Conservation (phyloP, 2,888 invertebrate species). For the Perithous albicinctus region DNA sequence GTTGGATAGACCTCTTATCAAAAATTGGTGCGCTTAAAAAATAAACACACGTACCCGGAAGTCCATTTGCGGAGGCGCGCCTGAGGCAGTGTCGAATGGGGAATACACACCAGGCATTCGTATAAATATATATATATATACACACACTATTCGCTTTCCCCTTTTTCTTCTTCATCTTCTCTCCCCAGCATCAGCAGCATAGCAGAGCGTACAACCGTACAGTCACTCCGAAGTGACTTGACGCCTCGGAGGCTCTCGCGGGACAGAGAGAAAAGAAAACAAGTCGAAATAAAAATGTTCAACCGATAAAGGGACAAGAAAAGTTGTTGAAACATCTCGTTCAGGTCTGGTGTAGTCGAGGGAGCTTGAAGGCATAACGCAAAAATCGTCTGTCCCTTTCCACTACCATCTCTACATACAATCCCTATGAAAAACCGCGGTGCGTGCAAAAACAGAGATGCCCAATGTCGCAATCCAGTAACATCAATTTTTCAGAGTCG, state of each 20-base stretch:
- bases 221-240: constrained; percentile 23
- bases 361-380: background rate
- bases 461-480: constrained; percentile 35
- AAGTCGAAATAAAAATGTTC: constrained; percentile 44
- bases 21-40: constrained; percentile 65
- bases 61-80: constrained; percentile 62
- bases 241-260: constrained; percentile 54
- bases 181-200: too few relatives aligned
- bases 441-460: background rate
- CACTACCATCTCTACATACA: background rate
- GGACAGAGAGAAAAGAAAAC: constrained; percentile 54
- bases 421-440: constrained; percentile 13
- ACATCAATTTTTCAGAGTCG: constrained; percentile 48
- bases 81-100: constrained; percentile 19
- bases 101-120: constrained; percentile 25
- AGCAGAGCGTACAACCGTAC: too few relatives aligned
- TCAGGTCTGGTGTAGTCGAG: background rate
- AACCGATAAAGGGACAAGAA: constrained; percentile 24
- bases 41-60: constrained; percentile 68
- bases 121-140: too few relatives aligned
- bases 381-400: constrained; percentile 11
- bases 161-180: constrained; percentile 4
- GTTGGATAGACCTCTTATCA: constrained; percentile 61
- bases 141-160: too few relatives aligned
- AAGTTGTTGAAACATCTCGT: constrained; percentile 28